Percentiles rank a stretch among this genome's conserved stretches.
phyloP scores from a whole-genome alignment of 2,888 invertebrate genomes.

The Macrophya alboannulata region DNA sequence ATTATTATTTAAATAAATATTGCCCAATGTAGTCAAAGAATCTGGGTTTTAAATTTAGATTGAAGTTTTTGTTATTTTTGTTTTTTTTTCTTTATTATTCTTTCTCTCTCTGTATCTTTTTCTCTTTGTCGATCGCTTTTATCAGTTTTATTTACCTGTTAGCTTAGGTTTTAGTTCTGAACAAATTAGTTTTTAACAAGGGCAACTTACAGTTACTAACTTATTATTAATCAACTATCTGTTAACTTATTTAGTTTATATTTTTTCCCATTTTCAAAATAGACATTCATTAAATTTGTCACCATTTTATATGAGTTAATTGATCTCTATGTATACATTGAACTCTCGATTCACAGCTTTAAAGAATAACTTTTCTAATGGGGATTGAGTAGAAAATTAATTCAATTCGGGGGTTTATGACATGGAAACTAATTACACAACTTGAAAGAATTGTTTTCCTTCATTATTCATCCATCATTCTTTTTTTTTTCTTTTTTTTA shows the following conservation, averaged over 20 bases:
- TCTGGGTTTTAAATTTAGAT: constrained; percentile 63
- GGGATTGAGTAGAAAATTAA: neutral
- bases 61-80: neutral
- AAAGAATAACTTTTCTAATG: neutral
- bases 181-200: neutral
- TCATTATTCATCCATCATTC: neutral
- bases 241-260: no score
- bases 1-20: constrained; percentile 71
- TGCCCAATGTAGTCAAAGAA: constrained; percentile 73
- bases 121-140: neutral
- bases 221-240: no score
- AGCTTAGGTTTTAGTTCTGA: neutral
- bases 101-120: neutral
- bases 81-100: neutral
- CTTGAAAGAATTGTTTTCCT: neutral
- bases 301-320: neutral
- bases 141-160: neutral
- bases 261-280: no score
- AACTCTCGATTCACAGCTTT: neutral
- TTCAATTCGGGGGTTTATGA: neutral
- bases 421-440: neutral
- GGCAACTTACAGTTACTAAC: no score
- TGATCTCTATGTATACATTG: neutral
- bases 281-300: neutral
- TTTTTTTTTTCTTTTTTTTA: neutral